Evolutionary conservation across 1,140 invertebrate genomes (phyloP).

Genomic region (Zaprionus gabonicus): DNA sequence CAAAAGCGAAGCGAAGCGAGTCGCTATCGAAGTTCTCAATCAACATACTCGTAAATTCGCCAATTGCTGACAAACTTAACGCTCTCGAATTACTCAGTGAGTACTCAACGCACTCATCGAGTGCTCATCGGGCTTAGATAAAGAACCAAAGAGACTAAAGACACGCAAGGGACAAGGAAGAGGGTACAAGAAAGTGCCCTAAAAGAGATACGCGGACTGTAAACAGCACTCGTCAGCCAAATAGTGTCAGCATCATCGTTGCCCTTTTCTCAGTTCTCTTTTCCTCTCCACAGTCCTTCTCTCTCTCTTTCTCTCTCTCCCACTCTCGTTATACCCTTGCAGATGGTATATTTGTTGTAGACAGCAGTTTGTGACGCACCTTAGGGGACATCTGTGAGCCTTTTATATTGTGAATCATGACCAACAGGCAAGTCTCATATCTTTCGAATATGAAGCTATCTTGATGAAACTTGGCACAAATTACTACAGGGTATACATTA

Average conservation of each 20-base stretch:
- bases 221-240: slow-evolving; percentile 13
- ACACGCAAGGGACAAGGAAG: background rate
- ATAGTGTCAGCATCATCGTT: background rate
- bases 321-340: background rate
- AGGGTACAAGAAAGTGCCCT: background rate
- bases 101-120: slow-evolving; percentile 5
- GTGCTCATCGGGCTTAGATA: slow-evolving; percentile 31
- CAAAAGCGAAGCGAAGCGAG: slow-evolving; percentile 14
- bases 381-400: too few species aligned
- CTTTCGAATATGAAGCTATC: too few species aligned
- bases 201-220: slow-evolving; percentile 26
- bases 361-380: too few species aligned
- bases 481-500: too few species aligned
- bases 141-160: background rate
- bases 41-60: slow-evolving; percentile 69
- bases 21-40: slow-evolving; percentile 59
- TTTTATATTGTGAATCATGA: too few species aligned
- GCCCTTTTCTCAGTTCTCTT: background rate
- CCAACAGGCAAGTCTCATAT: too few species aligned
- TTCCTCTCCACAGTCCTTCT: background rate
- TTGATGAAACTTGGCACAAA: too few species aligned
- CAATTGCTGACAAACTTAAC: slow-evolving; percentile 62
- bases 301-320: background rate
- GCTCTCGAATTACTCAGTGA: slow-evolving; percentile 34
- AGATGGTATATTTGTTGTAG: too few species aligned